phyloP scores from a whole-genome alignment of 2,888 invertebrate genomes.

The Strigamia transsilvanica region DNA sequence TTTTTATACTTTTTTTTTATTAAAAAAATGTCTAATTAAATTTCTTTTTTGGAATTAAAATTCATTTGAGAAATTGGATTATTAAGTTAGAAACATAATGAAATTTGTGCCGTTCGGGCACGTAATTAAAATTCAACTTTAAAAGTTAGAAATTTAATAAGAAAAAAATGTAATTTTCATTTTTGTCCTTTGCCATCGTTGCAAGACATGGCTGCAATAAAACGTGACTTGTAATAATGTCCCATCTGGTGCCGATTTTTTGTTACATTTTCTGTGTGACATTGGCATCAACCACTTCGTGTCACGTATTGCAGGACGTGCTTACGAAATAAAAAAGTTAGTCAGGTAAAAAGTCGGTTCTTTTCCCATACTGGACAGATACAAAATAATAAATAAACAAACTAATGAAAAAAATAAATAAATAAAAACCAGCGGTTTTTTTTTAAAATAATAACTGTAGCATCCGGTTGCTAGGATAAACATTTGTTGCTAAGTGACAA shows the following conservation, averaged over 20 bases:
- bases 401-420: too few species aligned
- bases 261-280: slow-evolving; percentile 7
- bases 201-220: neutral
- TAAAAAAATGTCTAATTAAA: neutral
- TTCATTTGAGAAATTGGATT: neutral
- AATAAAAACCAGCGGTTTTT: too few species aligned
- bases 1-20: neutral
- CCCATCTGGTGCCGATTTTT: slow-evolving; percentile 27
- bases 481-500: too few species aligned
- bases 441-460: too few species aligned
- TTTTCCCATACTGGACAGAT: neutral
- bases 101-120: neutral
- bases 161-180: slow-evolving; percentile 14
- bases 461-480: too few species aligned
- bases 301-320: slow-evolving; percentile 11
- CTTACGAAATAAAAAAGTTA: neutral
- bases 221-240: slow-evolving; percentile 40
- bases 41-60: too few species aligned
- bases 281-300: neutral
- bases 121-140: slow-evolving; percentile 4
- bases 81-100: neutral
- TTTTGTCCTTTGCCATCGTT: slow-evolving; percentile 6
- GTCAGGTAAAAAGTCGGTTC: neutral
- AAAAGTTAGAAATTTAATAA: slow-evolving; percentile 21
- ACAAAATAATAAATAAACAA: neutral